phyloP scores from a whole-genome alignment of 2,888 invertebrate species.

The Suillia variegata region DNA sequence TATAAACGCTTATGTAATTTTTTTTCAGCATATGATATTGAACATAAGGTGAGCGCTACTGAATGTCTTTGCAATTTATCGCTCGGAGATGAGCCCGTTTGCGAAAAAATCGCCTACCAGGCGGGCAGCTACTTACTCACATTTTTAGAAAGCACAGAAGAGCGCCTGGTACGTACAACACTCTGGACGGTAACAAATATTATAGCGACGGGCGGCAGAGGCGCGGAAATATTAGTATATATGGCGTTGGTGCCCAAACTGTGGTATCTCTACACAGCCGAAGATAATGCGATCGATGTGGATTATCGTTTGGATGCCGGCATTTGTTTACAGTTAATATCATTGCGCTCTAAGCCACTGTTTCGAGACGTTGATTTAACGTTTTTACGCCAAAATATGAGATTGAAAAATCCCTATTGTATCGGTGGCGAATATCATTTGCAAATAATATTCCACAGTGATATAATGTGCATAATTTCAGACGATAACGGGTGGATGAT shows the following conservation, averaged over 20 bases:
- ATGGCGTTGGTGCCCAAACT: slow-evolving; percentile 54
- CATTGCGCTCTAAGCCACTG: slow-evolving; percentile 21
- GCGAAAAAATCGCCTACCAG: slow-evolving; percentile 50
- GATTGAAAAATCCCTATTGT: slow-evolving; percentile 38
- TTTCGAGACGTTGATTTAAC: slow-evolving; percentile 37
- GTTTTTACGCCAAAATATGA: slow-evolving; percentile 36
- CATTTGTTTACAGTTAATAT: slow-evolving; percentile 44
- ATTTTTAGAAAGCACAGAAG: slow-evolving; percentile 44
- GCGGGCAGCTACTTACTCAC: slow-evolving; percentile 57
- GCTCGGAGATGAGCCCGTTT: slow-evolving; percentile 49
- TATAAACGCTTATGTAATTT: neutral
- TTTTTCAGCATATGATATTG: slow-evolving; percentile 43
- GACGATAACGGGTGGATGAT: slow-evolving; percentile 33
- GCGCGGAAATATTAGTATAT: slow-evolving; percentile 41
- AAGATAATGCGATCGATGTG: slow-evolving; percentile 16
- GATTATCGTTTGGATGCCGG: slow-evolving; percentile 50
- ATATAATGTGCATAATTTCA: too few relatives aligned
- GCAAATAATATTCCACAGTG: slow-evolving; percentile 45
- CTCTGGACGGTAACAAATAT: slow-evolving; percentile 58
- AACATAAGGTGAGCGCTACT: slow-evolving; percentile 47
- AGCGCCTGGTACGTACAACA: slow-evolving; percentile 45
- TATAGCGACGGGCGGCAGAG: slow-evolving; percentile 45
- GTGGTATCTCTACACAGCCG: slow-evolving; percentile 39
- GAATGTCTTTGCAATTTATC: slow-evolving; percentile 59
- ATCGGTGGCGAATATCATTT: slow-evolving; percentile 44